A percentile compares a stretch with the other conserved stretches of the same genome.
These are phyloP conservation scores for Apaloderma vittatum DNA, from an alignment of 2,113 vertebrate genomes.

Conservation along the genomic window DNA sequence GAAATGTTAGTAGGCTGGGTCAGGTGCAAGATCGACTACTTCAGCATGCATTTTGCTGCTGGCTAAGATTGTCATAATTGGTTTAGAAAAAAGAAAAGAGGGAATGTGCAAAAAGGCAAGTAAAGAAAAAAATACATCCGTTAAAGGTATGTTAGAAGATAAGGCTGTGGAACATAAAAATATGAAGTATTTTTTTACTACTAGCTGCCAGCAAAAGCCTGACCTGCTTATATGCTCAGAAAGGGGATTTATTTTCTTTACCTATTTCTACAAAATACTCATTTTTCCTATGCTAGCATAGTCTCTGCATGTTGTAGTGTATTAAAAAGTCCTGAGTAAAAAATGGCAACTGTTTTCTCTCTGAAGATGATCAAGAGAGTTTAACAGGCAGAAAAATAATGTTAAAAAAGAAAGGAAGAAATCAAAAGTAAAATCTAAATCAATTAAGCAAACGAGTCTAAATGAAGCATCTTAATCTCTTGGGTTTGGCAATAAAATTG, in stretches of 20 bases:
- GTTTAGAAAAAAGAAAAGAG: neutral
- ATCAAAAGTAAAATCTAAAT: neutral
- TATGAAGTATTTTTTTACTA: neutral
- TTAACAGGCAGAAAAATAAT: neutral
- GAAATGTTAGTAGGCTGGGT: neutral
- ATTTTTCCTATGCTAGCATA: neutral
- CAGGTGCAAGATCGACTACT: neutral
- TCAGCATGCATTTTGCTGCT: neutral
- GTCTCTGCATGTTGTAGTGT: neutral
- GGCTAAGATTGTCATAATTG: neutral
- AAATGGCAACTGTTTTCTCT: neutral
- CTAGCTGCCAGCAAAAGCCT: neutral
- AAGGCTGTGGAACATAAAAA: neutral
- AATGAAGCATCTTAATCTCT: neutral
- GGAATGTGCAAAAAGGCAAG: neutral
- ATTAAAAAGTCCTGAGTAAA: neutral
- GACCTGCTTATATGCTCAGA: neutral
- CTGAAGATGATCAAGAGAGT: neutral
- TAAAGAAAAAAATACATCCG: neutral
- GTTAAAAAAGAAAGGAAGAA: neutral
- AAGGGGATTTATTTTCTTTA: neutral
- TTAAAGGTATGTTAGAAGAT: fast-evolving
- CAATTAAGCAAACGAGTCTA: neutral
- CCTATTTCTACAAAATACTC: neutral
- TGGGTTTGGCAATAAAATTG: neutral